These are phyloP conservation scores for Rhipidura dahli DNA, from an alignment of 2,113 vertebrate genomes.

Conservation along the genomic window DNA sequence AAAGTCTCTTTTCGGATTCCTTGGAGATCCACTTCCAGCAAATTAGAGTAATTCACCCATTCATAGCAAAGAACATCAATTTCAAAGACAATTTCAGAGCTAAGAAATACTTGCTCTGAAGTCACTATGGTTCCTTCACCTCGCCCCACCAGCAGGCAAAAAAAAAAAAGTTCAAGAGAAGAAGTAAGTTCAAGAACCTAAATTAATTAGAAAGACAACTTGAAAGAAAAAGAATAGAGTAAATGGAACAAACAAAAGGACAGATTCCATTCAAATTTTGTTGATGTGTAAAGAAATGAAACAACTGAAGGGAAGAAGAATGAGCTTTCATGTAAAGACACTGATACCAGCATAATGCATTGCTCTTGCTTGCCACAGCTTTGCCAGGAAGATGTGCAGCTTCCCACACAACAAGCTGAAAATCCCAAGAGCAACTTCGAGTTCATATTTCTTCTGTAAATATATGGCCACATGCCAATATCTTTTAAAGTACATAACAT, in stretches of 20 bases:
- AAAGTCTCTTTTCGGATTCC: neutral
- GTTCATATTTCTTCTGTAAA: neutral
- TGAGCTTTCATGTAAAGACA: neutral
- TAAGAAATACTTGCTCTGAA: neutral
- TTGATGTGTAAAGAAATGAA: neutral
- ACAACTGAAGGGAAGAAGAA: neutral
- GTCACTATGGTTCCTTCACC: neutral
- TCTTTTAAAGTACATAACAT: neutral
- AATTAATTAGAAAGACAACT: neutral
- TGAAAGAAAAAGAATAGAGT: neutral
- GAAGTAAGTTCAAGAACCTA: neutral
- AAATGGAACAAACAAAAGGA: neutral
- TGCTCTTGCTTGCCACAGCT: neutral
- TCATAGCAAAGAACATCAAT: neutral
- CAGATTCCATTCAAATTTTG: neutral
- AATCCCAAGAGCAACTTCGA: neutral
- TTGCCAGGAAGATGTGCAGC: neutral
- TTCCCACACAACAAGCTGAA: neutral
- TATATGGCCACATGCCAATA: neutral
- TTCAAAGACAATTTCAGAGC: neutral
- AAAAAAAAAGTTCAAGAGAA: neutral
- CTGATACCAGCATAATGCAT: neutral
- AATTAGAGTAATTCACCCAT: neutral
- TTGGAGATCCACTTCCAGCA: neutral
- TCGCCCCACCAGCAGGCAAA: neutral